Evolutionary conservation across 2,797 vertebrate genomes (phyloP), one percentile per base, ranked within the genome.

Genomic region (Graptemys geographica): DNA sequence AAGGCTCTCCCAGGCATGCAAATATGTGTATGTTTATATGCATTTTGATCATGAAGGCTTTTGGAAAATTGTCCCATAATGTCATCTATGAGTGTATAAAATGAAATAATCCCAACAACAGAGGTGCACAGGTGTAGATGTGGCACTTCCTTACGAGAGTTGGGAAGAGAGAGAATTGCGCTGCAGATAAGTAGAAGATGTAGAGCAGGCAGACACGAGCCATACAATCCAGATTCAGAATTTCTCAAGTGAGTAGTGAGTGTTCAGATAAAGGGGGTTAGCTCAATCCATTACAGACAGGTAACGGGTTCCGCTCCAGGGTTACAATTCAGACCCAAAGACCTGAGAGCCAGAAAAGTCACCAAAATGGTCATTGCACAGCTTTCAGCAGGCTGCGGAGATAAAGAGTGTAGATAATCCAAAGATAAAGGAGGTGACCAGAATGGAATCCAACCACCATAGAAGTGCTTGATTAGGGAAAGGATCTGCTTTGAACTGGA

Each of bases 141-240:
- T 44, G 72, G 72, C 37, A 12, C 72, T 74, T n/a, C 72, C 11
- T 74, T 13, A 44, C 37, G 2, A 12, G 11, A 27, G 37, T 21
- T 15, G 25, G 57, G 62, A 65, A 74, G 25, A 44, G 25, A 74
- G 3, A 74, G 41, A 41, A 41, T 12, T 2, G 6, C 3, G 3
- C 72, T 65, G 31, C 62, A 65, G 15, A n/a, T n/a, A 19, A 65
- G 16, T 65, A n/a, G 15, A 1, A 0, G 1, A 5, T 0, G 7
- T 1, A 37, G 76, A 5, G 3, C 2, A 59, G 74, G 52, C 53
- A 81, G 92, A 57, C 11, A 51, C 19, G 55, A 86, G 27, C 0
- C 1, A 81, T 9, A 83, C 55, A 84, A 88, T 12, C 5, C 55
- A 51, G 37, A 31, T 65, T 65, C 33, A 49, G 3, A 2, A 27